phyloP scores from a whole-genome alignment of 2,797 vertebrate genomes.

The Coranthus polyacanthus region DNA sequence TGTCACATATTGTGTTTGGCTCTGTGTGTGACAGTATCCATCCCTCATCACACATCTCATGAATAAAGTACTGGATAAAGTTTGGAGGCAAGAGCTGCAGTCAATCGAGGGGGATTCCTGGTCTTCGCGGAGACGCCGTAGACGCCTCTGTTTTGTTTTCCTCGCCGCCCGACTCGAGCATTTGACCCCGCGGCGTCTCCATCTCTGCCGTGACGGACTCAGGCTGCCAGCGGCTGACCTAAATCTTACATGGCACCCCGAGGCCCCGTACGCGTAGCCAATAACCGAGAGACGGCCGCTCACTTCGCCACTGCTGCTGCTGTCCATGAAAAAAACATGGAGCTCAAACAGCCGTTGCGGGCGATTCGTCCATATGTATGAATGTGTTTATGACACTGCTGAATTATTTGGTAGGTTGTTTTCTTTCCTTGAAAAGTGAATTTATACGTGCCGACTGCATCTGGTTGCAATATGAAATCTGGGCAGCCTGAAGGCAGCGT shows the following conservation, averaged over 20 bases:
- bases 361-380: conserved; percentile 45
- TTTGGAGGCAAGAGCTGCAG: neutral
- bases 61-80: conserved; percentile 29
- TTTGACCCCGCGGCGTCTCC: conserved; percentile 55
- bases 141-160: conserved; percentile 28
- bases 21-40: neutral
- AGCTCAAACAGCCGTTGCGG: conserved; percentile 18
- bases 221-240: conserved; percentile 67
- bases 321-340: conserved; percentile 33
- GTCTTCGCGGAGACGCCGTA: neutral
- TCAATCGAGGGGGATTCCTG: neutral
- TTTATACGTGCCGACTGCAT: conserved; percentile 14
- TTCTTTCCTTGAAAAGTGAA: conserved; percentile 26
- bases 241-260: conserved; percentile 73
- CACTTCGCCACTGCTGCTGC: conserved; percentile 7
- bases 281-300: conserved; percentile 42
- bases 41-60: conserved; percentile 30
- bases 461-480: conserved; percentile 30
- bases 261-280: conserved; percentile 57
- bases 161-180: neutral
- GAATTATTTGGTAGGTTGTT: conserved; percentile 43
- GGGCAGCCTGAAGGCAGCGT: conserved; percentile 44
- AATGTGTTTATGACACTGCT: conserved; percentile 40
- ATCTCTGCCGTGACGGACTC: conserved; percentile 51
- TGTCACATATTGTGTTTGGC: too few species aligned